phyloP scores from a whole-genome alignment of 1,140 invertebrate species.

The Panulirus ornatus region DNA sequence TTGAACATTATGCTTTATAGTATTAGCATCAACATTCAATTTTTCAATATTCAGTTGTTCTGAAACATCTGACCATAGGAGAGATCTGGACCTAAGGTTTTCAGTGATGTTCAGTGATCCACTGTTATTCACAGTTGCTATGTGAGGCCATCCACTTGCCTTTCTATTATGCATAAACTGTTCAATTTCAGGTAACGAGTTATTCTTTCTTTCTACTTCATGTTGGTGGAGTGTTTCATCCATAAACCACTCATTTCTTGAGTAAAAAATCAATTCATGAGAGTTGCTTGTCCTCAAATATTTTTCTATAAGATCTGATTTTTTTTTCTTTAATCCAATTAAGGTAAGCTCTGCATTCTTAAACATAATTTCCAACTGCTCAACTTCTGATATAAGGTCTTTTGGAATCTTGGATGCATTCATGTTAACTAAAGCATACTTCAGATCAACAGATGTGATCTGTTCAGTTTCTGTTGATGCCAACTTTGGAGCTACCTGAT shows the following conservation, averaged over 20 bases:
- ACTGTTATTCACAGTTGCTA: background rate
- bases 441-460: background rate
- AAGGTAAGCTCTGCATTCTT: slow-evolving; percentile 35
- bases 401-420: slow-evolving; percentile 43
- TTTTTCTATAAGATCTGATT: slow-evolving; percentile 39
- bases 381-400: slow-evolving; percentile 6
- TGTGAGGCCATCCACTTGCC: background rate
- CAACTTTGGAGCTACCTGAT: slow-evolving; percentile 13
- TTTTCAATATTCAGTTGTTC: background rate
- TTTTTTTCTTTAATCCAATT: slow-evolving; percentile 35
- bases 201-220: background rate
- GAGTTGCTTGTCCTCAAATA: background rate
- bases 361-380: slow-evolving; percentile 4
- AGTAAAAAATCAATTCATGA: slow-evolving; percentile 34
- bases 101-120: background rate
- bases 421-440: slow-evolving; percentile 44
- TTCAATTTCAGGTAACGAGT: background rate
- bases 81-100: background rate
- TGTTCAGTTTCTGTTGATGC: background rate
- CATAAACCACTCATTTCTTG: background rate
- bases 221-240: background rate
- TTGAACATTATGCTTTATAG: background rate
- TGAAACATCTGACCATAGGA: background rate
- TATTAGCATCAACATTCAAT: background rate
- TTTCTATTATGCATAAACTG: background rate